Conservation (phyloP, 2,113 vertebrate species). For the Prionailurus bengalensis region DNA sequence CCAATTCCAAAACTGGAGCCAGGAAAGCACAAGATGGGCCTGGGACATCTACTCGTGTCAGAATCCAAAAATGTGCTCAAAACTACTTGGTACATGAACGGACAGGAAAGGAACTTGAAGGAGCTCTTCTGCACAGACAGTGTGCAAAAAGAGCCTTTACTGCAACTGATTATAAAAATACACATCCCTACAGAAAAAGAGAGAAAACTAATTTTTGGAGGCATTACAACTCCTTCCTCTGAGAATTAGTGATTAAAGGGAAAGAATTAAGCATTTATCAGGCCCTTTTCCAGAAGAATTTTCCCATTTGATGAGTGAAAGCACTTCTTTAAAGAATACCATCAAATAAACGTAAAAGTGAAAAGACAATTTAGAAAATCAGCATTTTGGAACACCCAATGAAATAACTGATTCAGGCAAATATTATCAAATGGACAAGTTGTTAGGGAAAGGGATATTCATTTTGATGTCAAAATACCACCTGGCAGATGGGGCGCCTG, state of each 20-base stretch:
- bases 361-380: not conserved
- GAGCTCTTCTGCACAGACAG: not conserved
- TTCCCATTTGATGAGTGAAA: not conserved
- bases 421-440: not conserved
- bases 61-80: not conserved
- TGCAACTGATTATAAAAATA: not conserved
- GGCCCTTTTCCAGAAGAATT: not conserved
- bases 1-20: not conserved
- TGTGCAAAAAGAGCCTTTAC: not conserved
- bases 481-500: not conserved
- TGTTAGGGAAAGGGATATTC: not conserved
- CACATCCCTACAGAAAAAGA: not conserved
- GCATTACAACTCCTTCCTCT: not conserved
- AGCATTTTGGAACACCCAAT: not conserved
- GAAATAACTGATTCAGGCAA: conserved; percentile 10
- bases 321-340: not conserved
- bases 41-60: not conserved
- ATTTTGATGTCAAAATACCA: not conserved
- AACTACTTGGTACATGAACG: not conserved
- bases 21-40: not conserved
- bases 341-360: not conserved
- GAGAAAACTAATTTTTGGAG: not conserved
- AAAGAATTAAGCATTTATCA: not conserved
- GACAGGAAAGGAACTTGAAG: not conserved
- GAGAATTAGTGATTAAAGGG: not conserved